Evolutionary conservation across 2,113 vertebrate species (phyloP), one percentile per base, ranked within the genome.

Genomic region (Indri indri): DNA sequence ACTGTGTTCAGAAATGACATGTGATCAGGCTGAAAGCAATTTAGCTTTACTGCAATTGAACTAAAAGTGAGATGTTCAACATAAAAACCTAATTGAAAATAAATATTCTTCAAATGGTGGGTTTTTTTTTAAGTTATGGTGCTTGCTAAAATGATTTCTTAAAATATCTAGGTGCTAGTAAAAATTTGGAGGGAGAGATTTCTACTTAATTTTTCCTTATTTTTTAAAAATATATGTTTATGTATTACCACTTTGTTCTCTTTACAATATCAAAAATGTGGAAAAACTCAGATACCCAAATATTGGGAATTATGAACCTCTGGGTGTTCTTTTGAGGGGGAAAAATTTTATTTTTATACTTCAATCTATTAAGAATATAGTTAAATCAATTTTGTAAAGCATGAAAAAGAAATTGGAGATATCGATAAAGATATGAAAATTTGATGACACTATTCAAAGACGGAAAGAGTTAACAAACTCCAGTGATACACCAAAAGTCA

Each of bases 11-110:
- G 63, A 89, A 93, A 52, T 17, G 34, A 50, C 42, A 9, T 83
- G 14, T 47, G 77, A 94, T 93, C 73, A 96, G 92, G 30, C 57
- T 74, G 74, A 84, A 89, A 88, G 80, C 74, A 79, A 93, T 93
- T 91, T 70, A 80, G 32, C 50, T 92, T 92, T 40, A 34, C n/a
- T n/a, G 18, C n/a, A 79, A 32, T 50, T n/a, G 57, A 79, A 32
- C 42, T n/a, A 57, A 66, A 40, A 85, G 18, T 16, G 54, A 79
- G 61, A 57, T 17, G 14, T 18, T 92, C 52, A 50, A 50, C 59
- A 73, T 22, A 80, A 90, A 93, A 91, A 52, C 59, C 45, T 76
- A 65, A 47, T 12, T 91, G 90, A 95, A 97, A 96, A 73, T 37
- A 68, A 89, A 37, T 47, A 91, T 80, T 77, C 22, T 74, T 79